A percentile compares a stretch with the other conserved stretches of the same genome.
Conservation (phyloP, 2,797 vertebrate genomes). For the Amblyopsis hoosieri region DNA sequence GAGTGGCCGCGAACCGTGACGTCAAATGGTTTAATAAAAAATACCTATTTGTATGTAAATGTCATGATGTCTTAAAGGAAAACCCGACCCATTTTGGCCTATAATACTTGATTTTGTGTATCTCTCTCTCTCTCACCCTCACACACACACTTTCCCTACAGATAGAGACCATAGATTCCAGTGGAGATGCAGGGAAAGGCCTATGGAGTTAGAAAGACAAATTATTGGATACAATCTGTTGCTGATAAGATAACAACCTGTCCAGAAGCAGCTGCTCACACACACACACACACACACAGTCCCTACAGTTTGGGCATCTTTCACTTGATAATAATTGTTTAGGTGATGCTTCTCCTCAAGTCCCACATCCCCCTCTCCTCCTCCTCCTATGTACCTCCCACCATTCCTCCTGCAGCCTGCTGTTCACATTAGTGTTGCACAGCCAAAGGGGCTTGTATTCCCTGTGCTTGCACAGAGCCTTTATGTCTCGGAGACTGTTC, state of each 20-base stretch:
- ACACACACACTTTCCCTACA: neutral
- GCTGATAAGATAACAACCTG: conserved; percentile 27
- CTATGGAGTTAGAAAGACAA: conserved; percentile 59
- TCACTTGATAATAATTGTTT: neutral
- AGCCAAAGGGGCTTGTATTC: no score
- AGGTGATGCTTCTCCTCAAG: no score
- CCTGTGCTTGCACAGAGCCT: no score
- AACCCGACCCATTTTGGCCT: neutral
- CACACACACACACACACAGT: conserved; percentile 1
- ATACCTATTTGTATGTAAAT: no score
- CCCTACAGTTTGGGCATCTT: neutral
- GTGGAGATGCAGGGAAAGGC: conserved; percentile 84
- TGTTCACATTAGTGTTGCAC: neutral
- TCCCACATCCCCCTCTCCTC: neutral
- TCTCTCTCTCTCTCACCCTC: neutral
- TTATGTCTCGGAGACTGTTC: no score
- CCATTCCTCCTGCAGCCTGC: conserved; percentile 10
- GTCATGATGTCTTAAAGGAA: conserved; percentile 1
- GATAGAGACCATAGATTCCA: conserved; percentile 79
- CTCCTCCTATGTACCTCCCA: conserved; percentile 20
- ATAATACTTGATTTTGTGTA: conserved; percentile 11
- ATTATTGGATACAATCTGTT: conserved; percentile 37
- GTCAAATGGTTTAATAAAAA: no score
- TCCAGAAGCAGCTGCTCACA: neutral
- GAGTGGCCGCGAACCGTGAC: no score